These are phyloP conservation scores for Telmatochromis brichardi DNA, from an alignment of 2,113 vertebrate species.

Conservation along the genomic window DNA sequence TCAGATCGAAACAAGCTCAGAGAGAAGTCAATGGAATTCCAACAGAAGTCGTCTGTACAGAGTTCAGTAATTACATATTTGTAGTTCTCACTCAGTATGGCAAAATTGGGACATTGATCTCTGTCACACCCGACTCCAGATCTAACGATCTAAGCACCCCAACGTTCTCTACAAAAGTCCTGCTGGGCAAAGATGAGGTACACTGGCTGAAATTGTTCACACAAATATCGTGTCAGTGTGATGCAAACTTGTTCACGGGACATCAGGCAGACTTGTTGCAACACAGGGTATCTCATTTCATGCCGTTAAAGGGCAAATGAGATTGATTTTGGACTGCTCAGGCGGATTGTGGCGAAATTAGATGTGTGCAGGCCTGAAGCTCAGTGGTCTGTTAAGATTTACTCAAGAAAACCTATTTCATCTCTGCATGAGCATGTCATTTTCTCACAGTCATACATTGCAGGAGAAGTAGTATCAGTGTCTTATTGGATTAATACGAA, in stretches of 20 bases:
- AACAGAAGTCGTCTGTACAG: conserved; percentile 89
- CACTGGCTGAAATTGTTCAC: not conserved
- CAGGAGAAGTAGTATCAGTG: not conserved
- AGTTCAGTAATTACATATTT: conserved; percentile 88
- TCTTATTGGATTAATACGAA: not conserved
- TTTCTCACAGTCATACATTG: not conserved
- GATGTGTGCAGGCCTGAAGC: not conserved
- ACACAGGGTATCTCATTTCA: conserved; percentile 10
- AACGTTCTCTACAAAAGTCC: conserved; percentile 80
- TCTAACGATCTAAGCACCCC: conserved; percentile 76
- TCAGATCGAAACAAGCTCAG: conserved; percentile 77
- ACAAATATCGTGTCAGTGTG: conserved; percentile 6
- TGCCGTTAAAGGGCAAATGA: conserved; percentile 15
- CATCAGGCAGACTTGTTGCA: not conserved
- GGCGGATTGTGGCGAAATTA: not conserved
- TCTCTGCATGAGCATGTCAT: conserved; percentile 2
- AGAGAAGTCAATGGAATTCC: conserved; percentile 77
- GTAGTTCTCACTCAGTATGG: conserved; percentile 91
- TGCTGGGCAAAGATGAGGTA: conserved; percentile 95
- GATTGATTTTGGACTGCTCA: not conserved
- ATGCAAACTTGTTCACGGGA: not conserved
- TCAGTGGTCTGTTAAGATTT: conserved; percentile 10
- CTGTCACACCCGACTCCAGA: conserved; percentile 77
- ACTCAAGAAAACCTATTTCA: conserved; percentile 14
- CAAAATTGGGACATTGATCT: conserved; percentile 88